These are phyloP conservation scores for Aphaenogaster ashmeadi DNA, from an alignment of 1,140 invertebrate species.

Conservation along the genomic window DNA sequence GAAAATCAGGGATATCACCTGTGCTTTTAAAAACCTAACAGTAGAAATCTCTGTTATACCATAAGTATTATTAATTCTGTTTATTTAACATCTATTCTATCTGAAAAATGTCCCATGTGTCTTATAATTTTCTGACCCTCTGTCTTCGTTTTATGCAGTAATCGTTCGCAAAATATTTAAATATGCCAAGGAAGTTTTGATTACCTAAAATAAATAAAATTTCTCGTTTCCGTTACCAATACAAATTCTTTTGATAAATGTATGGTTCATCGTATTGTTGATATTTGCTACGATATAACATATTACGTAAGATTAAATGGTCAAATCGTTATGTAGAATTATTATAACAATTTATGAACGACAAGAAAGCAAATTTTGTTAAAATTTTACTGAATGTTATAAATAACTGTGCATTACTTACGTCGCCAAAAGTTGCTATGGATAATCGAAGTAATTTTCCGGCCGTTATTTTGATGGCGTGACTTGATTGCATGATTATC, in stretches of 20 bases:
- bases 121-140: not conserved
- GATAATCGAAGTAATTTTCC: conserved; percentile 74
- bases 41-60: not conserved
- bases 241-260: not conserved
- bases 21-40: not conserved
- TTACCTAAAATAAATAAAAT: conserved; percentile 57
- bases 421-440: conserved; percentile 59
- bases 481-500: conserved; percentile 68
- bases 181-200: conserved; percentile 62
- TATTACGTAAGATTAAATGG: not conserved
- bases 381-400: not conserved
- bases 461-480: conserved; percentile 73
- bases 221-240: not conserved
- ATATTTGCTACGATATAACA: not conserved
- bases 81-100: conserved; percentile 28
- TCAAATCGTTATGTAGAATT: not conserved
- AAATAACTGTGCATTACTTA: conserved; percentile 18
- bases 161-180: conserved; percentile 64
- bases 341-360: not conserved
- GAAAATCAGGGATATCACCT: not conserved
- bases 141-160: not conserved
- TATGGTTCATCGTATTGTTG: not conserved
- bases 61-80: not conserved
- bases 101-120: conserved; percentile 9
- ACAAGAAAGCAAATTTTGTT: not conserved